A percentile compares a stretch with the other conserved stretches of the same genome.
These are phyloP conservation scores for Scylla paramamosain DNA, from an alignment of 1,140 invertebrate species.

Conservation along the genomic window DNA sequence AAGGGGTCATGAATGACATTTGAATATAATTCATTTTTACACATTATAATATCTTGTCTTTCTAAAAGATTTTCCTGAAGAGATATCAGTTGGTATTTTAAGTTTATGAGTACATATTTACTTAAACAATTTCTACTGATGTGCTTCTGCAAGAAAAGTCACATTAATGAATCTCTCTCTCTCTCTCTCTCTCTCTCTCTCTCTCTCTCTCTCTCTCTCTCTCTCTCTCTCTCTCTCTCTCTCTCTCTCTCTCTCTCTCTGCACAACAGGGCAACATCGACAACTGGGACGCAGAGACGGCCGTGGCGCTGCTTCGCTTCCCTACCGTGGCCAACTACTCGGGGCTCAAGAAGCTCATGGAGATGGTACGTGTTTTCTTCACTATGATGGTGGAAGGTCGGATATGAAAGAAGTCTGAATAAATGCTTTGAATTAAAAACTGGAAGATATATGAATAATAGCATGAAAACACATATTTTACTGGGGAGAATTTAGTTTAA, in stretches of 20 bases:
- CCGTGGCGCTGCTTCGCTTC: constrained; percentile 80
- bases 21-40: neutral
- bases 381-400: neutral
- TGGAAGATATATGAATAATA: no score
- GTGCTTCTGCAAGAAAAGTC: neutral
- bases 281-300: constrained; percentile 80
- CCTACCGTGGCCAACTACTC: constrained; percentile 81
- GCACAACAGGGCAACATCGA: constrained; percentile 75
- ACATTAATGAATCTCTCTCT: neutral
- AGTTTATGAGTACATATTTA: constrained; percentile 26
- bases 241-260: neutral
- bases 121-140: neutral
- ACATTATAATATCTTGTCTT: neutral
- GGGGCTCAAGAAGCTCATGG: constrained; percentile 80
- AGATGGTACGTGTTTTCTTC: constrained; percentile 74
- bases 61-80: neutral
- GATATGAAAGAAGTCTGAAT: no score
- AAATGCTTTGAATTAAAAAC: no score
- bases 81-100: neutral
- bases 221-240: neutral
- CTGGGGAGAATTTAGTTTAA: no score
- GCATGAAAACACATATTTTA: no score
- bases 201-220: neutral
- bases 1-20: no score
- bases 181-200: constrained; percentile 1